phyloP scores from a whole-genome alignment of 2,113 vertebrate genomes.

The Spermophilus dauricus region DNA sequence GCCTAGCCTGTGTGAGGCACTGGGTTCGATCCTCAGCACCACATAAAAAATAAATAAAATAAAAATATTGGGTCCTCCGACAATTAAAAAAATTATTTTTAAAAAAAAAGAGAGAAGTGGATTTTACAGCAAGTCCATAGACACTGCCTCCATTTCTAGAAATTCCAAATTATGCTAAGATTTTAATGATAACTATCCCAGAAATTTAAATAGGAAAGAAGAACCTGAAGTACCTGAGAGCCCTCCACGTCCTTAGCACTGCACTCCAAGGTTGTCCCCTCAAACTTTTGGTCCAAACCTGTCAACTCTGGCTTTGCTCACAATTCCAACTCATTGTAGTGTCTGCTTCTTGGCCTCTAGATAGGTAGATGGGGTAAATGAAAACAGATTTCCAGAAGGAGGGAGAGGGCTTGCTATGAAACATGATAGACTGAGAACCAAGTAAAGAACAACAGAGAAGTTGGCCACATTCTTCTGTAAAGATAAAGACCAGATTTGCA shows the following conservation, averaged over 20 bases:
- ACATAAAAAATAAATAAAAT: too few relatives aligned
- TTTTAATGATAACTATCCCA: neutral
- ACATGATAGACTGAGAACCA: neutral
- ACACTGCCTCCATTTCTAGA: neutral
- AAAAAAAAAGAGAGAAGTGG: neutral
- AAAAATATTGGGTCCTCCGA: too few relatives aligned
- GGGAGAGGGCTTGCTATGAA: neutral
- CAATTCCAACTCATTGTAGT: neutral
- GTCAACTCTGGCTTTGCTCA: neutral
- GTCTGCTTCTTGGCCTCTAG: neutral
- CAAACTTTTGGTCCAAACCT: neutral
- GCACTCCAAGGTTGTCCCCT: neutral
- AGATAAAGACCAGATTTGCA: neutral
- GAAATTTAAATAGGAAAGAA: neutral
- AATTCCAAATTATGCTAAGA: neutral
- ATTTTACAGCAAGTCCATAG: neutral
- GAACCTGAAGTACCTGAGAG: neutral
- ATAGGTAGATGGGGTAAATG: neutral
- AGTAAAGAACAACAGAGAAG: neutral
- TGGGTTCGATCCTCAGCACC: too few relatives aligned
- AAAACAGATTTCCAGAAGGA: neutral
- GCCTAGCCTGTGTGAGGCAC: too few relatives aligned
- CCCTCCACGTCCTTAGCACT: accelerated
- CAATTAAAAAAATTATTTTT: too few relatives aligned
- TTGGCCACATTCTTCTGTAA: neutral